These are phyloP conservation scores for Cotesia vestalis DNA, from an alignment of 1,140 invertebrate species.

Conservation along the genomic window DNA sequence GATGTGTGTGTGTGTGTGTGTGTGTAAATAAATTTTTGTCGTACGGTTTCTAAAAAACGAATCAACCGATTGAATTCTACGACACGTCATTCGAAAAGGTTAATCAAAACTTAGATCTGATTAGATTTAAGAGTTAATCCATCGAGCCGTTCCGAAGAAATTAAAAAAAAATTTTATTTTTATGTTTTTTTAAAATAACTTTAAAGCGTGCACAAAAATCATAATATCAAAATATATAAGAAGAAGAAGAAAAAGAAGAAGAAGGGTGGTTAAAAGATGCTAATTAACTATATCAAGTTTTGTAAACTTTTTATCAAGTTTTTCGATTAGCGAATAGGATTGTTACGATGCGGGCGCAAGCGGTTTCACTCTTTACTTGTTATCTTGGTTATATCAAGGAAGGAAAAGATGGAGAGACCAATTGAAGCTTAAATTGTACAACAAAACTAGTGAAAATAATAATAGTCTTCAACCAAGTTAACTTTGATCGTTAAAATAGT, in stretches of 20 bases:
- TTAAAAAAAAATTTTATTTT: too few relatives aligned
- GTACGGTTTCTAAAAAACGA: too few relatives aligned
- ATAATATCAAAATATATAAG: too few relatives aligned
- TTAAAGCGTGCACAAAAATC: too few relatives aligned
- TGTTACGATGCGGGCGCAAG: conserved; percentile 54
- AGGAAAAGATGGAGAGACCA: conserved; percentile 1
- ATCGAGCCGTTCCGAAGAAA: too few relatives aligned
- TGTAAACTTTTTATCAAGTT: conserved; percentile 57
- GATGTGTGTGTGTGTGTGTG: too few relatives aligned
- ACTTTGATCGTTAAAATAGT: conserved; percentile 56
- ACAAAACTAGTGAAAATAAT: conserved; percentile 57
- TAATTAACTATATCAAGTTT: conserved; percentile 62
- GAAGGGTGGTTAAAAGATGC: conserved; percentile 56
- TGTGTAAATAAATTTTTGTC: too few relatives aligned
- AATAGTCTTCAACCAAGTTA: conserved; percentile 49
- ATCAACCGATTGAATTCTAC: too few relatives aligned
- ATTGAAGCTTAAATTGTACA: conserved; percentile 52
- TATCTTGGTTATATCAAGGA: conserved; percentile 46
- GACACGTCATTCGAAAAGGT: too few relatives aligned
- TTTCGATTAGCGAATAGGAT: conserved; percentile 64
- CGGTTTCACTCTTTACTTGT: conserved; percentile 48
- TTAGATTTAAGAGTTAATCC: too few relatives aligned
- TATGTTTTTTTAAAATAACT: too few relatives aligned
- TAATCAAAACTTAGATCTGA: too few relatives aligned
- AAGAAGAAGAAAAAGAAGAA: conserved; percentile 41